Evolutionary conservation across 2,888 invertebrate species (phyloP).

Genomic region (Eulithis testata): DNA sequence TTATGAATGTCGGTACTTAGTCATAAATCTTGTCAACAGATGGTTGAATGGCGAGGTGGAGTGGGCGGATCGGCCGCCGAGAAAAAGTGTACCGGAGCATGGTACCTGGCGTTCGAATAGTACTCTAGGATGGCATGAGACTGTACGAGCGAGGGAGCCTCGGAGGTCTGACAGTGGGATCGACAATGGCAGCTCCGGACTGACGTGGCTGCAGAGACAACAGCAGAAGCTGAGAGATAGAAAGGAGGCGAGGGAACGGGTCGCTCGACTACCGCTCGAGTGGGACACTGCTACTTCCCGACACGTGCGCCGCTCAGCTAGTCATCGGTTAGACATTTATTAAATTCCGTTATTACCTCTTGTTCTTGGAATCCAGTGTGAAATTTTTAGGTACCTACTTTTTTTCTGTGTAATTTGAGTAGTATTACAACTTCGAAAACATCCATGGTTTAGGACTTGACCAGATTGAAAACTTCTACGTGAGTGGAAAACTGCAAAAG

Average conservation of each 20-base stretch:
- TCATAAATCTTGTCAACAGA: conserved; percentile 55
- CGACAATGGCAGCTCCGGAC: conserved; percentile 73
- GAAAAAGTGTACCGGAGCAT: conserved; percentile 68
- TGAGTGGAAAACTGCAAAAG: no score
- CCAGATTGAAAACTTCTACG: no score
- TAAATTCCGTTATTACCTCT: not conserved
- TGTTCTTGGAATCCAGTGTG: no score
- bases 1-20: conserved; percentile 24
- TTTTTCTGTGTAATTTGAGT: no score
- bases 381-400: no score
- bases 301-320: conserved; percentile 79
- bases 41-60: conserved; percentile 77
- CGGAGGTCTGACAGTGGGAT: conserved; percentile 71
- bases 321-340: conserved; percentile 69
- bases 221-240: conserved; percentile 92
- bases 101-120: conserved; percentile 75
- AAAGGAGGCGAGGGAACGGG: conserved; percentile 89
- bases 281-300: conserved; percentile 77
- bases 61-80: conserved; percentile 71
- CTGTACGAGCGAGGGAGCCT: conserved; percentile 63
- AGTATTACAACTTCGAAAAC: no score
- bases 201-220: conserved; percentile 93
- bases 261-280: conserved; percentile 89
- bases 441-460: no score
- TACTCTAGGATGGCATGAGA: conserved; percentile 75